Evolutionary conservation across 2,888 invertebrate genomes (phyloP), one percentile per base, ranked within the genome.

Genomic region (Lathronympha strigana): DNA sequence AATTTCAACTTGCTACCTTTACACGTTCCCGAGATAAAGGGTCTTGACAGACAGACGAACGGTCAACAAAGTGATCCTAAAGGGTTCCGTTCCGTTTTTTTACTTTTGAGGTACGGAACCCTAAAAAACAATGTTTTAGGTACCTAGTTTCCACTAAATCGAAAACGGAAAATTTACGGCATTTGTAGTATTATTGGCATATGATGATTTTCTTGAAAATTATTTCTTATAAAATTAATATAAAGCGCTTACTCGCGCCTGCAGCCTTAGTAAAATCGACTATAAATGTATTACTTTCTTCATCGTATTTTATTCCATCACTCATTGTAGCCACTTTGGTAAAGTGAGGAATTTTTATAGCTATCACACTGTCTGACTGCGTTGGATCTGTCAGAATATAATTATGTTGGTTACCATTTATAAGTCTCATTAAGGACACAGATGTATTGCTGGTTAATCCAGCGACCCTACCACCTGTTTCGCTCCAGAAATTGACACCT

Each of bases 371-470:
- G 1, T 50, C 31, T 5, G 50, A 50, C 23, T 50, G 50, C 17
- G 50, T 50, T 1, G 50, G 50, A 50, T 50, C 50, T 5, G 50
- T 31, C 11, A 50, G 6, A 17, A 28, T n/a, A 31, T 50, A 50
- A 28, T 0, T 31, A 2, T 50, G 50, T 31, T 50, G 28, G 13
- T 17, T 11, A 17, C 50, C 17, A 2, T 50, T 8, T 4, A 17
- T 50, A 17, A 17, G 50, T 8, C 50, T 50, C 50, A 50, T 31
- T 31, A 50, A 2, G 31, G 50, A 50, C 11, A 50, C 28, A 17
- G 17, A 4, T 31, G 28, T 28, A 9, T 50, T 17, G 5, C 50
- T 50, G 17, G 28, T 50, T 17, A 31, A 17, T 17, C 31, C 50
- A 8, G 23, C 23, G 1, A 50, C 9, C 11, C 11, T 31, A 17